Conservation (phyloP, 2,888 invertebrate genomes). For the Cenopis cana region DNA sequence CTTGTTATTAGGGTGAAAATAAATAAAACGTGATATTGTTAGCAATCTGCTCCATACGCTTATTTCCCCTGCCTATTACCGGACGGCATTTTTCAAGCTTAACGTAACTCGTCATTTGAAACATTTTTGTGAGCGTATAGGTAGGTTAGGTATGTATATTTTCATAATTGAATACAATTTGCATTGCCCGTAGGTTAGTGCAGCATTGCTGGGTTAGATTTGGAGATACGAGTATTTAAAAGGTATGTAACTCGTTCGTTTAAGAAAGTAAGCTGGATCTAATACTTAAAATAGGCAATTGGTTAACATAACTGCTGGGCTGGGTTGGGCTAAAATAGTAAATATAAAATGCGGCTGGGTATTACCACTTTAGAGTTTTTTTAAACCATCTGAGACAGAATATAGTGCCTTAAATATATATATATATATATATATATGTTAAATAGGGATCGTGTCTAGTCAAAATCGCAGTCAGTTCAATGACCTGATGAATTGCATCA, state of each 20-base stretch:
- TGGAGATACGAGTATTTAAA: constrained; percentile 8
- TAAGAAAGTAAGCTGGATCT: background rate
- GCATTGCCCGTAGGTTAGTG: constrained; percentile 26
- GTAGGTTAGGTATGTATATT: too few relatives aligned
- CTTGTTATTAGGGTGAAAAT: constrained; percentile 14
- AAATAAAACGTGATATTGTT: constrained; percentile 28
- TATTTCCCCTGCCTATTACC: constrained; percentile 3
- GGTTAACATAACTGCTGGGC: background rate
- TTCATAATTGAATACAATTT: constrained; percentile 28
- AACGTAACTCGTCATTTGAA: constrained; percentile 22
- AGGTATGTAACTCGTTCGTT: too few relatives aligned
- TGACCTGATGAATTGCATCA: too few relatives aligned
- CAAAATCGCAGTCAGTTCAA: too few relatives aligned
- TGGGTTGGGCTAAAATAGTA: background rate
- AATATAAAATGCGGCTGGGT: too few relatives aligned
- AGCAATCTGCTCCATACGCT: constrained; percentile 7
- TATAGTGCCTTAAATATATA: too few relatives aligned
- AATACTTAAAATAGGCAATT: constrained; percentile 7
- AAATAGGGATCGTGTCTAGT: too few relatives aligned
- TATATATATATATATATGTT: too few relatives aligned
- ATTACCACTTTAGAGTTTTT: too few relatives aligned
- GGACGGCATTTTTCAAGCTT: constrained; percentile 7
- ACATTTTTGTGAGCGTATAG: constrained; percentile 25
- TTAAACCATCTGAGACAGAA: too few relatives aligned
- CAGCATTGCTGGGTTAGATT: constrained; percentile 20